phyloP scores from a whole-genome alignment of 2,888 invertebrate species.

The Metopia argyrocephala region DNA sequence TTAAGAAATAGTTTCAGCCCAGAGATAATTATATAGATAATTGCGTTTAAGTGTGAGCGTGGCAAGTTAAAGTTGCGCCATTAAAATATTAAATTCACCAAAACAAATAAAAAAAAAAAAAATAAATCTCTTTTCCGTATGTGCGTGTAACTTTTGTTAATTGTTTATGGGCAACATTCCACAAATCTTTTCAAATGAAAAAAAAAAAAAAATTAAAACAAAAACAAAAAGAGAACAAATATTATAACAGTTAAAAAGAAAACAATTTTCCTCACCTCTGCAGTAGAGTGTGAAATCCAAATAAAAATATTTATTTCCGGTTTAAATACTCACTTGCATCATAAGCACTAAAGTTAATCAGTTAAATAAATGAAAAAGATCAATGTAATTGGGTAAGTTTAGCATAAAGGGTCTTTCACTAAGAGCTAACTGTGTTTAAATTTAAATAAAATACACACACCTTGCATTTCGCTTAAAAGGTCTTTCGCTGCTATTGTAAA shows the following conservation, averaged over 20 bases:
- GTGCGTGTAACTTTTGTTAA: too few relatives aligned
- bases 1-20: conserved; percentile 55
- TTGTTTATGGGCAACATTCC: neutral
- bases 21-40: conserved; percentile 56
- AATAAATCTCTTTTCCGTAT: too few relatives aligned
- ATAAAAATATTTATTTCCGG: neutral
- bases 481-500: too few relatives aligned
- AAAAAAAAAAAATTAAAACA: neutral
- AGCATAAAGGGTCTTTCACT: too few relatives aligned
- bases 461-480: too few relatives aligned
- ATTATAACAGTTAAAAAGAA: neutral
- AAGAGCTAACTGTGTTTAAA: too few relatives aligned
- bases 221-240: neutral
- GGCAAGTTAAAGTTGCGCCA: conserved; percentile 23
- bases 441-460: too few relatives aligned
- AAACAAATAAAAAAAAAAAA: too few relatives aligned
- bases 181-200: neutral
- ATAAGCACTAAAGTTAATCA: neutral
- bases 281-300: conserved; percentile 11
- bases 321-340: neutral
- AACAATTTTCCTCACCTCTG: neutral
- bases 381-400: too few relatives aligned
- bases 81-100: neutral
- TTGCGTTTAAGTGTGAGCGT: conserved; percentile 22
- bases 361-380: too few relatives aligned